A percentile compares a stretch with the other conserved stretches of the same genome.
These are phyloP conservation scores for Ornithorhynchus anatinus DNA, from an alignment of 2,113 vertebrate species.

Conservation along the genomic window DNA sequence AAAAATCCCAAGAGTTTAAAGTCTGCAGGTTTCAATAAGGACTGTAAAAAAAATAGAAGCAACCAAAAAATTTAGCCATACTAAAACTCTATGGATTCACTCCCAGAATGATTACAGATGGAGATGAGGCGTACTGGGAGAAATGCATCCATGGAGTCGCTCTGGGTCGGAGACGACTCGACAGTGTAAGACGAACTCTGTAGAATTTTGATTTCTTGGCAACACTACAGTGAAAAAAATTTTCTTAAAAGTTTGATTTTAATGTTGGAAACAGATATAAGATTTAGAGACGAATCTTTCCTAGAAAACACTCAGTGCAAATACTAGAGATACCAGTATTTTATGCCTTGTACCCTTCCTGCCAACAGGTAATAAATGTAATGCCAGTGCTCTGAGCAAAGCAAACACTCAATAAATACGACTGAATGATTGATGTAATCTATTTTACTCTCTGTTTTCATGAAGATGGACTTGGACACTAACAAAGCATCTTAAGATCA, in stretches of 20 bases:
- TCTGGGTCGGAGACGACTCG: no score
- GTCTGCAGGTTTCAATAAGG: no score
- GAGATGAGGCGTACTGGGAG: no score
- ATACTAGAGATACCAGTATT: constrained; percentile 49
- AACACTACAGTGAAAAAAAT: neutral
- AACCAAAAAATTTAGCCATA: neutral
- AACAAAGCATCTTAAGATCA: constrained; percentile 65
- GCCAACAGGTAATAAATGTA: no score
- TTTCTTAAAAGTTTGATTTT: neutral
- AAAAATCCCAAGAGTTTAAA: no score
- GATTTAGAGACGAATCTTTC: constrained; percentile 50
- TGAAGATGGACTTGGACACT: constrained; percentile 56
- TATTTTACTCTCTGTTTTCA: constrained; percentile 49
- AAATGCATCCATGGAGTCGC: no score
- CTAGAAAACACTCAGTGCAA: constrained; percentile 49
- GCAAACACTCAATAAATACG: constrained; percentile 47
- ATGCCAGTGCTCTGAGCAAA: no score
- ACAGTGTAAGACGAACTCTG: no score
- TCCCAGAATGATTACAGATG: no score
- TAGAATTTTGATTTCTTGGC: neutral
- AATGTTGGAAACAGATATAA: neutral
- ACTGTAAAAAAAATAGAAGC: neutral
- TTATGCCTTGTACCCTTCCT: no score
- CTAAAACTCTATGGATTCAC: no score
- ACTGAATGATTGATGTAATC: constrained; percentile 45